These are phyloP conservation scores for Cynopterus brachyotis DNA, from an alignment of 2,113 vertebrate species.

Conservation along the genomic window DNA sequence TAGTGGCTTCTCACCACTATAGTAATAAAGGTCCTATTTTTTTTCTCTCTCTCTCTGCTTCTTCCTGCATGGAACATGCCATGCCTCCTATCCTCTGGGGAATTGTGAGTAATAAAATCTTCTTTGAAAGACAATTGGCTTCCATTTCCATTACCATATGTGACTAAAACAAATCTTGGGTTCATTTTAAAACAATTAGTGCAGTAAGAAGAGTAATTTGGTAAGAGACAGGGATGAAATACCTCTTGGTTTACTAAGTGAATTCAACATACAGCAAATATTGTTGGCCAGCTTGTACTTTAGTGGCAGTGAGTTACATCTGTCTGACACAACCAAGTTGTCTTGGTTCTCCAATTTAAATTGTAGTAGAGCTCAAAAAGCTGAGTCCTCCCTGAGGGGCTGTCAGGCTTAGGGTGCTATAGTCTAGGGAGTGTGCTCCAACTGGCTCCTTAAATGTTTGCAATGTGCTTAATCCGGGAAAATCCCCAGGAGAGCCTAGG, in stretches of 20 bases:
- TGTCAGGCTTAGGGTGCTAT: not conserved
- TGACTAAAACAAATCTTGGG: not conserved
- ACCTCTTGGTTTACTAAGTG: not conserved
- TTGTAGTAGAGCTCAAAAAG: not conserved
- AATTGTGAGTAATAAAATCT: not conserved
- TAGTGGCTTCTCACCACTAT: not conserved
- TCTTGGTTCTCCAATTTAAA: not conserved
- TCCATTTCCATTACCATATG: not conserved
- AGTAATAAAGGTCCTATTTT: not conserved
- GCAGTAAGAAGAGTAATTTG: not conserved
- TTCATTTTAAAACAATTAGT: not conserved
- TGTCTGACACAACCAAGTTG: not conserved
- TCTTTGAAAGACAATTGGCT: not conserved
- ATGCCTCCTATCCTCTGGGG: not conserved
- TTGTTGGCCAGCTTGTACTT: not conserved
- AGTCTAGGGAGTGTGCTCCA: not conserved
- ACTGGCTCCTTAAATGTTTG: not conserved
- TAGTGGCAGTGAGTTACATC: not conserved
- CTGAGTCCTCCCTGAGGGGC: not conserved
- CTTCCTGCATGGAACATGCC: not conserved
- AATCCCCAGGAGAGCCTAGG: not conserved
- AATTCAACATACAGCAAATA: not conserved
- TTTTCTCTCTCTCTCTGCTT: not conserved
- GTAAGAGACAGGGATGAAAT: not conserved
- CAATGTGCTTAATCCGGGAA: not conserved